A percentile compares a stretch with the other conserved stretches of the same genome.
These are phyloP conservation scores for Harmothoe impar DNA, from an alignment of 2,888 invertebrate species.

Conservation along the genomic window DNA sequence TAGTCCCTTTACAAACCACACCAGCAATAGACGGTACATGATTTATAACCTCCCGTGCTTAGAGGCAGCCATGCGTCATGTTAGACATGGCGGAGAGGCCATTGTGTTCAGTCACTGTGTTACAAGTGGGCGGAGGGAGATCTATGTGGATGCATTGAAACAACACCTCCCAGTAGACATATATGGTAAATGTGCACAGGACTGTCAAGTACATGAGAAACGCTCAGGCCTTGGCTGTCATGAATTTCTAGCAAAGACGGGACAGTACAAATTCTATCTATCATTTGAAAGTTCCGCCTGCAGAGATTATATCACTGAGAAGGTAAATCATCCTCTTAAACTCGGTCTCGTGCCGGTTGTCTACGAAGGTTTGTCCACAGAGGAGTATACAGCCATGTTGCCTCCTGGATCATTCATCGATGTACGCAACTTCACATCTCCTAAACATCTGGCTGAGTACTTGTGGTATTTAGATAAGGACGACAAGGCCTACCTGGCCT, in stretches of 20 bases:
- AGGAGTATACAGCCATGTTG: not conserved
- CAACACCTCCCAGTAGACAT: not conserved
- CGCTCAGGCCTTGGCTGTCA: not conserved
- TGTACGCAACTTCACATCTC: too few relatives aligned
- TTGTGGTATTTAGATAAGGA: too few relatives aligned
- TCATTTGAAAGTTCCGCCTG: too few relatives aligned
- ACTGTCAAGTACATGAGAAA: not conserved
- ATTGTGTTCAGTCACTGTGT: not conserved
- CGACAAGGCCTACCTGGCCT: too few relatives aligned
- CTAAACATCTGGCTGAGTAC: too few relatives aligned
- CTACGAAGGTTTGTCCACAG: not conserved
- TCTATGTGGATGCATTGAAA: not conserved
- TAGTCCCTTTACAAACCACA: too few relatives aligned
- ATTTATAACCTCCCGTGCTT: too few relatives aligned
- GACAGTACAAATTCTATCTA: too few relatives aligned
- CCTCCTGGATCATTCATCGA: not conserved
- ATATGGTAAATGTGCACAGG: too few relatives aligned
- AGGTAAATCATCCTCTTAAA: not conserved
- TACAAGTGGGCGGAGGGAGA: not conserved
- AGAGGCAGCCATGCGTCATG: not conserved
- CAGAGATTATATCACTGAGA: too few relatives aligned
- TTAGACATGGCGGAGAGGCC: not conserved
- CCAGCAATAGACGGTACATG: too few relatives aligned
- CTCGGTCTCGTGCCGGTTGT: not conserved
- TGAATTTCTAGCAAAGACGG: not conserved